Evolutionary conservation across 2,888 invertebrate species (phyloP), one percentile per base, ranked within the genome.

Genomic region (Apocheima hispidaria): DNA sequence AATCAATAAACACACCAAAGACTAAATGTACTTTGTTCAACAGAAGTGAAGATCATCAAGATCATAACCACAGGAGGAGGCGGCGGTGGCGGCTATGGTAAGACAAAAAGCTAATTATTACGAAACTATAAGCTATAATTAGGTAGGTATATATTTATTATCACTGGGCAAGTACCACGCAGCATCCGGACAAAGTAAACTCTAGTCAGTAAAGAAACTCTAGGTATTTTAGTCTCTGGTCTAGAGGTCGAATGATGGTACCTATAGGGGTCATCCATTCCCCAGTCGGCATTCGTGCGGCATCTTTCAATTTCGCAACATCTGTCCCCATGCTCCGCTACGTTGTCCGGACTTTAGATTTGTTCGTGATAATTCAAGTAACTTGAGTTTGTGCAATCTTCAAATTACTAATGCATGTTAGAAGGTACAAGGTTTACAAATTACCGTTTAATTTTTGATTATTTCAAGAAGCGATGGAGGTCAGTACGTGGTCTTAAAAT

Each of bases 1-100:
- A 36, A 49, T 28, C 30, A 6, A 51, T 51, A 51, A 40, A 40
- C 40, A 28, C 9, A 9, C 14, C 4, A 40, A 51, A 40, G 10
- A 30, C 35, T 10, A 35, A 4, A 38, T 51, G 28, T 40, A 40
- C 46, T 54, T 62, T 43, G 20, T 16, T 60, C 74, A 68, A 65
- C 83, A 88, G 88, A 85, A 68, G 82, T 88, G 64, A 88, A 88
- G 74, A 85, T 87, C 65, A 87, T 87, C 75, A 88, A 88, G 72
- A 83, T 88, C 74, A 87, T 87, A 66, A 78, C 82, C 50, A 69
- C 77, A 60, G 84, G 86, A 43, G 84, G 86, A 59, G 81, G 87
- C 69, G 83, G 86, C 57, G 80, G 83, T 61, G 79, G 81, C 55
- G 80, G 82, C 43, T 71, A 74, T 71, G 82, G 83, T 83, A 74